These are phyloP conservation scores for Tympanuchus pallidicinctus DNA, from an alignment of 2,113 vertebrate species.

Conservation along the genomic window DNA sequence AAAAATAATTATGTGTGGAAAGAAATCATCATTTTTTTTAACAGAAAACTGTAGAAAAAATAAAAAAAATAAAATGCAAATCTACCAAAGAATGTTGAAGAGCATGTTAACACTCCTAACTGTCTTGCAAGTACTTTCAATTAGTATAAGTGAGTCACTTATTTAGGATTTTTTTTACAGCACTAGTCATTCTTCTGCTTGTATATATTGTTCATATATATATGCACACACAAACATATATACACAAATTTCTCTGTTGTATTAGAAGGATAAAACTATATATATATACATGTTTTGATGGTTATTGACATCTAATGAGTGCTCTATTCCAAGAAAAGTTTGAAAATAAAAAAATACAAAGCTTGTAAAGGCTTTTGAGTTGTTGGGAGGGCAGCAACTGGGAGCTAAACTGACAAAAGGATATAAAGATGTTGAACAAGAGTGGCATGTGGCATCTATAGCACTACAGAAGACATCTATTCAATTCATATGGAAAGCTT, in stretches of 20 bases:
- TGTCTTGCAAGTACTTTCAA: not conserved
- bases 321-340: not conserved
- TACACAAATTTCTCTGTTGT: no score
- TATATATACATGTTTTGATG: no score
- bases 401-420: not conserved
- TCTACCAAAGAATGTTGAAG: not conserved
- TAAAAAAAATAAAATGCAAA: not conserved
- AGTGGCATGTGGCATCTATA: not conserved
- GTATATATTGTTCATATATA: no score
- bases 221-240: no score
- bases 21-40: not conserved
- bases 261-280: no score
- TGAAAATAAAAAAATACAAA: not conserved
- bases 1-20: not conserved
- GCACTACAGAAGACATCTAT: not conserved
- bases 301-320: not conserved
- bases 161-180: not conserved
- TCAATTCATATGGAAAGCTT: not conserved
- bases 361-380: not conserved
- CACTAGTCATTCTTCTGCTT: not conserved
- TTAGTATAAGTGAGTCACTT: not conserved
- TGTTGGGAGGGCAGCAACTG: rapidly evolving
- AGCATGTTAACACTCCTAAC: not conserved
- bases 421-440: not conserved
- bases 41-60: not conserved